Percentiles rank a stretch among this genome's conserved stretches.
phyloP scores from a whole-genome alignment of 2,113 vertebrate species.

The Hyla sarda region DNA sequence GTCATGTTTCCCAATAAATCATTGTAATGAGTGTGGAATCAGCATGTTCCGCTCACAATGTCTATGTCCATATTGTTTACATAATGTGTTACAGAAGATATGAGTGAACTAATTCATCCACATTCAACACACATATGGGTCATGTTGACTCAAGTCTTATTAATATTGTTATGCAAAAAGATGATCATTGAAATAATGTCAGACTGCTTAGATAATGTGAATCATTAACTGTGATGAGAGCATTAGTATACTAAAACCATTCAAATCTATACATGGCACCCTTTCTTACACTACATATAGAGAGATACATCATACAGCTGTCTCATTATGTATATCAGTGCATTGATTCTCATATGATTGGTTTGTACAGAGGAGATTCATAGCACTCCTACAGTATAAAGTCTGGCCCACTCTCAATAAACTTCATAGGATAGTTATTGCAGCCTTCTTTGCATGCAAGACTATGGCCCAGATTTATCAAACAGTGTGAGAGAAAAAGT shows the following conservation, averaged over 20 bases:
- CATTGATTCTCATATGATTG: no score
- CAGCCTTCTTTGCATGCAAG: no score
- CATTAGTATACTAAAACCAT: not conserved
- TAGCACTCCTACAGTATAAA: no score
- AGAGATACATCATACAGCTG: not conserved
- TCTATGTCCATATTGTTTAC: not conserved
- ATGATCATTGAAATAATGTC: not conserved
- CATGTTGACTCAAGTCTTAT: not conserved
- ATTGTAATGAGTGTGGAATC: not conserved
- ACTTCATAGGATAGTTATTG: no score
- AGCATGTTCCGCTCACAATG: not conserved
- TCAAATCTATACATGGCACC: not conserved
- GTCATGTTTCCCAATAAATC: not conserved
- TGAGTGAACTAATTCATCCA: not conserved
- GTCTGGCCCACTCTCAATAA: no score
- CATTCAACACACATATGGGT: not conserved
- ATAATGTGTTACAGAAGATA: not conserved
- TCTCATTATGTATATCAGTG: not conserved
- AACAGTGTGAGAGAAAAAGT: no score
- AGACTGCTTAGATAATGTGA: conserved; percentile 2
- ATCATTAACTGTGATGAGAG: not conserved
- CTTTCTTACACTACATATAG: not conserved
- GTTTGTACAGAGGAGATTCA: no score
- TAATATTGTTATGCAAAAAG: conserved; percentile 4
- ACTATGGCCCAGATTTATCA: no score